Evolutionary conservation across 2,113 vertebrate genomes (phyloP), one percentile per base, ranked within the genome.

Genomic region (Struthidea cinerea): DNA sequence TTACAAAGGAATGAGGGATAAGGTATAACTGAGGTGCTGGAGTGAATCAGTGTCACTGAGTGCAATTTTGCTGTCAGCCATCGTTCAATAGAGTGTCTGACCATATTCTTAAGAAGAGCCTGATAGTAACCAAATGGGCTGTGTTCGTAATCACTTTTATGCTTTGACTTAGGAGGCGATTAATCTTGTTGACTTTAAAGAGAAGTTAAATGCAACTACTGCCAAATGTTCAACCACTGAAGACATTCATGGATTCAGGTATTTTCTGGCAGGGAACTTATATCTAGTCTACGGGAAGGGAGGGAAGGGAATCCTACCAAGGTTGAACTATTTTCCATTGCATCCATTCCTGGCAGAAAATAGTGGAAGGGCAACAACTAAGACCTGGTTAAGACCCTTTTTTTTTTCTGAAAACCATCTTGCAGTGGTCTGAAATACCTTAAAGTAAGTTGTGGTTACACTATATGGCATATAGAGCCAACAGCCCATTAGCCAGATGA

Each of bases 401-500:
- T 73, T 73, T 65, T 70, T 67, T 83, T 71, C 50, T 89, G 46
- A 65, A 95, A 93, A 73, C 63, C 16, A 49, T 80, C 55, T 75
- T 92, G 7, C 55, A 71, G 13, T 33, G 24, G 13, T 60, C 57
- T 87, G 82, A 84, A 92, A 91, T 63, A 79, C 37, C 88, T 91
- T 65, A 47, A 82, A 87, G 57, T 69, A 90, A 87, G 59, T 73
- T 61, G 55, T 84, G 76, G 89, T 95, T 94, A 80, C 24, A 59
- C 52, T 87, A 60, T 27, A 79, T 90, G 86, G 83, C 42, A 47
- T 77, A 59, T 10, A 87, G 68, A 76, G 55, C 57, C 75, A 87
- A 88, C 39, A 93, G 50, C 59, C 90, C 82, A 90, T 95, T 93
- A 91, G 35, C 50, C 70, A 84, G 90, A 89, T 89, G 93, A 97